phyloP scores from a whole-genome alignment of 2,113 vertebrate species.

The Isurus oxyrinchus region DNA sequence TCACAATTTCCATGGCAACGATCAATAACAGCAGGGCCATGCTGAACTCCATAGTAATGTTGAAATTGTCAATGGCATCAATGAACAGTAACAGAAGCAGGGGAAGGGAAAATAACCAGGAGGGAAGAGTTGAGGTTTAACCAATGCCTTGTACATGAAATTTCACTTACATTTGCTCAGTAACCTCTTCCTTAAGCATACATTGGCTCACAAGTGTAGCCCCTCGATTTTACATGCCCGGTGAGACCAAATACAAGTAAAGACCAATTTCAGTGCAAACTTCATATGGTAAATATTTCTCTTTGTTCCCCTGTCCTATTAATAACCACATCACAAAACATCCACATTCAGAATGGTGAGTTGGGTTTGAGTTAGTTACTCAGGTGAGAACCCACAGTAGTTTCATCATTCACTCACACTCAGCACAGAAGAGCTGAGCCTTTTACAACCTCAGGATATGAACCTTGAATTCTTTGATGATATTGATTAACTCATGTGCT shows the following conservation, averaged over 20 bases:
- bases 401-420: not conserved
- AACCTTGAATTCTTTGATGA: conserved; percentile 26
- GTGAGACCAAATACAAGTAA: not conserved
- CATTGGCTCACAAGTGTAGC: not conserved
- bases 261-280: not conserved
- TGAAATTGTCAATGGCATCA: conserved; percentile 36
- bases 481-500: conserved; percentile 26
- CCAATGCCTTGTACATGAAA: not conserved
- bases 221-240: not conserved
- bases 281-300: not conserved
- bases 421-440: not conserved
- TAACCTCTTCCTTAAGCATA: too few species aligned
- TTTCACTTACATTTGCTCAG: not conserved
- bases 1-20: conserved; percentile 35
- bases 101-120: not conserved
- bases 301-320: too few species aligned
- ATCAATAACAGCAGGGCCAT: conserved; percentile 35
- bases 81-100: conserved; percentile 15
- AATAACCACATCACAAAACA: not conserved
- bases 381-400: not conserved
- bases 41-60: conserved; percentile 22
- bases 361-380: not conserved
- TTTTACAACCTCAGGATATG: conserved; percentile 3
- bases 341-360: not conserved
- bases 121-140: not conserved